A percentile compares a stretch with the other conserved stretches of the same genome.
Evolutionary conservation across 2,797 vertebrate species (phyloP).

Genomic region (Knipowitschia caucasica): DNA sequence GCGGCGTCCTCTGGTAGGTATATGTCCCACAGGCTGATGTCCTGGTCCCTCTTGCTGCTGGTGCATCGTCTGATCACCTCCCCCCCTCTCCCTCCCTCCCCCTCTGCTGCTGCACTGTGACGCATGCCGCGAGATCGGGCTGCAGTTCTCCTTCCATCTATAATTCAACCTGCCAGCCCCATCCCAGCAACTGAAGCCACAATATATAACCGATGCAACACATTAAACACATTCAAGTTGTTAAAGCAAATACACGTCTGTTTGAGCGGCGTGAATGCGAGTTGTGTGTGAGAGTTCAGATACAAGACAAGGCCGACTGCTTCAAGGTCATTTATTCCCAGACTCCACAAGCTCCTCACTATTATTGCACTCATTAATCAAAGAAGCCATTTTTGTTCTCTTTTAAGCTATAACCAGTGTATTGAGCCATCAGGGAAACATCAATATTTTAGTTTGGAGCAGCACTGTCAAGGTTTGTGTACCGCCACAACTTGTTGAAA

Average conservation of each 20-base stretch:
- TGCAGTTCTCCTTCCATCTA: slow-evolving; percentile 56
- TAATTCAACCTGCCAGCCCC: slow-evolving; percentile 53
- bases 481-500: neutral
- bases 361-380: neutral
- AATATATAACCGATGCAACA: neutral
- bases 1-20: slow-evolving; percentile 27
- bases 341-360: neutral
- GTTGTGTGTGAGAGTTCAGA: slow-evolving; percentile 2
- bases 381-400: neutral
- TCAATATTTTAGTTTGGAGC: neutral
- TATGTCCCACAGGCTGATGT: slow-evolving; percentile 13
- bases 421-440: neutral
- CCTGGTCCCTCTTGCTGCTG: slow-evolving; percentile 18
- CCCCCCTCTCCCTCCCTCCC: slow-evolving; percentile 7
- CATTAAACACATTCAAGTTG: neutral
- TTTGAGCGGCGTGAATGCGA: neutral
- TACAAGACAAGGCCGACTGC: slow-evolving; percentile 15
- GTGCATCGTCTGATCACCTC: slow-evolving; percentile 29
- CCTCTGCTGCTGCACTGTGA: slow-evolving; percentile 52
- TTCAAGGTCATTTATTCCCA: slow-evolving; percentile 25
- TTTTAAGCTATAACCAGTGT: neutral
- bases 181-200: neutral
- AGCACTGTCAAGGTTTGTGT: neutral
- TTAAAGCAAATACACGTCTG: neutral
- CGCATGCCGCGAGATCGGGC: slow-evolving; percentile 54